These are phyloP conservation scores for human DNA, from an alignment of 2,113 vertebrate species.

Conservation along the genomic window GRCh38 chr5:72743501-72744000, in stretches of 20 bases:
- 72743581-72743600: not conserved
- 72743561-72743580: not conserved
- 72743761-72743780: not conserved
- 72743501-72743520: too few species aligned
- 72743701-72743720: not conserved
- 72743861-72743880: not conserved
- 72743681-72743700: not conserved
- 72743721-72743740: not conserved
- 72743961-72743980: not conserved
- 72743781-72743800: not conserved
- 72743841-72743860: not conserved
- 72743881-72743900: not conserved
- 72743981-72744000: not conserved
- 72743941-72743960: not conserved
- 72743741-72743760: conserved; percentile 21
- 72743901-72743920: not conserved
- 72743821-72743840: not conserved
- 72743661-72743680: not conserved
- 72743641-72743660: not conserved
- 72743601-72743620: not conserved
- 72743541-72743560: not conserved
- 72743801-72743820: not conserved
- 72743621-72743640: not conserved
- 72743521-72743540: too few species aligned
- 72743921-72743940: not conserved